Conservation (phyloP, 92 coral and sea anemone genomes). For the Galaxea fascicularis region DNA sequence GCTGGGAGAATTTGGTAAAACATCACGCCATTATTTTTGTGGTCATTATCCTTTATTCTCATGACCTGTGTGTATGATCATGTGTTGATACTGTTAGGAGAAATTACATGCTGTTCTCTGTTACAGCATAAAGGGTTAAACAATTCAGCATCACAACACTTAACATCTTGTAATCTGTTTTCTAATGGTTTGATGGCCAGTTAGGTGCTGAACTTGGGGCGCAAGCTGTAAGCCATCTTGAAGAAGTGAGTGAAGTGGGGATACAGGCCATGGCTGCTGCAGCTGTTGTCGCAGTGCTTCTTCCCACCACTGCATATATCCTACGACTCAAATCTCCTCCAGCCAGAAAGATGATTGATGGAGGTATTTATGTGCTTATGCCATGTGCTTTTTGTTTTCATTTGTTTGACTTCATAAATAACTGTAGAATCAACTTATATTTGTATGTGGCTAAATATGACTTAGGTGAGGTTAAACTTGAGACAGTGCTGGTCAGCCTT, state of each 20-base stretch:
- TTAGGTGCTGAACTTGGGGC: slow-evolving; percentile 95
- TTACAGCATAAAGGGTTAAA: too few relatives aligned
- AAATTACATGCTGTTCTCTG: too few relatives aligned
- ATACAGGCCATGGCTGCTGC: slow-evolving; percentile 89
- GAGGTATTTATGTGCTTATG: slow-evolving; percentile 59
- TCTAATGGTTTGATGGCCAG: slow-evolving; percentile 36
- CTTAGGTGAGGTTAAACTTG: too few relatives aligned
- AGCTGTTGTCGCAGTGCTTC: slow-evolving; percentile 88
- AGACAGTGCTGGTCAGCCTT: too few relatives aligned
- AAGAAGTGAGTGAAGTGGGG: slow-evolving; percentile 92
- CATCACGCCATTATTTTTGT: too few relatives aligned
- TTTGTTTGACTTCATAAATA: not conserved
- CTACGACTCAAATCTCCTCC: slow-evolving; percentile 92
- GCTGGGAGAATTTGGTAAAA: too few relatives aligned
- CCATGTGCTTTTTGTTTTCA: not conserved
- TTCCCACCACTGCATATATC: slow-evolving; percentile 98
- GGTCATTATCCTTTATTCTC: too few relatives aligned
- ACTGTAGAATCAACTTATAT: too few relatives aligned
- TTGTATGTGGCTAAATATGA: too few relatives aligned
- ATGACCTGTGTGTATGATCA: too few relatives aligned
- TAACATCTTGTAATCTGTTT: not conserved
- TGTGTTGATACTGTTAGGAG: too few relatives aligned
- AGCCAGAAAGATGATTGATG: slow-evolving; percentile 90
- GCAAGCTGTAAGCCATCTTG: slow-evolving; percentile 91
- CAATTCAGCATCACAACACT: too few relatives aligned